A percentile compares a stretch with the other conserved stretches of the same genome.
These are phyloP conservation scores for Pseudocheirus occidentalis DNA, from an alignment of 2,797 vertebrate genomes.

Conservation along the genomic window DNA sequence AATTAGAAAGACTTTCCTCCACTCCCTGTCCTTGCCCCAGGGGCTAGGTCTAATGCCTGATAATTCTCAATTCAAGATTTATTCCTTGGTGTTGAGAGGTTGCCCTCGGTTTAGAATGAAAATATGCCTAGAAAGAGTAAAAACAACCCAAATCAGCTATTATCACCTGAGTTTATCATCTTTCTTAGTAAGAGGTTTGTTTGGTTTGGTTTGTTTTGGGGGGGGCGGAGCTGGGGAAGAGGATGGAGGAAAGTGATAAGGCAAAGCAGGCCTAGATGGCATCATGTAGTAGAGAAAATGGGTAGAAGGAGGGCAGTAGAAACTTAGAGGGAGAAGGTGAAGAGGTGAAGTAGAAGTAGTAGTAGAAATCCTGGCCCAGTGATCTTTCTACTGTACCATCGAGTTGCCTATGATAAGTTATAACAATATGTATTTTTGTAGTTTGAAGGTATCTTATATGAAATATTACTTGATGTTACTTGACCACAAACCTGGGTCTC, in stretches of 20 bases:
- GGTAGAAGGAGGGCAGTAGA: neutral
- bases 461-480: neutral
- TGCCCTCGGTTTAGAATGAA: neutral
- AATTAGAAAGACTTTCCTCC: fast-evolving
- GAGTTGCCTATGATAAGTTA: neutral
- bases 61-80: neutral
- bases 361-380: neutral
- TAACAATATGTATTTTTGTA: neutral
- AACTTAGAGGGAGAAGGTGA: neutral
- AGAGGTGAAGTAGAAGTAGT: neutral
- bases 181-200: neutral
- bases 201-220: neutral
- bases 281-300: neutral
- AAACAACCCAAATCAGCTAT: neutral
- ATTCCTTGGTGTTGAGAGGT: neutral
- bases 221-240: no score
- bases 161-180: neutral
- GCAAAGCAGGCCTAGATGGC: neutral
- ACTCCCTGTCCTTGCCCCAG: fast-evolving
- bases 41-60: neutral
- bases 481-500: no score
- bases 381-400: neutral
- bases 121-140: neutral
- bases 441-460: neutral
- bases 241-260: neutral